Evolutionary conservation across 1,140 invertebrate species (phyloP).

Genomic region (Diprion similis): DNA sequence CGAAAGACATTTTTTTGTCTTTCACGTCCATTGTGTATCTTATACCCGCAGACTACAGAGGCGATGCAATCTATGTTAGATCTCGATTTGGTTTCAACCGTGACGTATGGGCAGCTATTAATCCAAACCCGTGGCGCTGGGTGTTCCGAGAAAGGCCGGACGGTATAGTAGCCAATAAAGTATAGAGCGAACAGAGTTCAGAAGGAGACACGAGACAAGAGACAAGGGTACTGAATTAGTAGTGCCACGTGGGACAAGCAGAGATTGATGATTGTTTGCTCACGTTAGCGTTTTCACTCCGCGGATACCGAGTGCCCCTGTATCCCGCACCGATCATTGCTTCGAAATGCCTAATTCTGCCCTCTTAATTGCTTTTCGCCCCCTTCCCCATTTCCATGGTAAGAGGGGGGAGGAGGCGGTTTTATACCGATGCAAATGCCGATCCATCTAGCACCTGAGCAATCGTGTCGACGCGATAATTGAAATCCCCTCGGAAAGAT

Average conservation of each 20-base stretch:
- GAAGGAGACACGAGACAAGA: conserved; percentile 7
- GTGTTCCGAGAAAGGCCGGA: not conserved
- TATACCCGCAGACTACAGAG: not conserved
- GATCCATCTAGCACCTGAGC: too few species aligned
- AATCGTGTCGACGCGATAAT: too few species aligned
- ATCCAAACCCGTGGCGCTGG: not conserved
- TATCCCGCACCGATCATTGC: not conserved
- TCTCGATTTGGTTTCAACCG: conserved; percentile 2
- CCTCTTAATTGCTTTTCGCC: not conserved
- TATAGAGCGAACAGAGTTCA: conserved; percentile 2
- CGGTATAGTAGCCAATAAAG: conserved; percentile 5
- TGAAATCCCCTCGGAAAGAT: too few species aligned
- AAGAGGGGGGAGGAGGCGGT: too few species aligned
- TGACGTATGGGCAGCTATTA: not conserved
- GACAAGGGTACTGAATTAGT: conserved; percentile 7
- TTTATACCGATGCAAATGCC: too few species aligned
- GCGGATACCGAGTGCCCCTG: not conserved
- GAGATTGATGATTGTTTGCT: conserved; percentile 5
- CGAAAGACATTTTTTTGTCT: too few species aligned
- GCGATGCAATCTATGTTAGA: not conserved
- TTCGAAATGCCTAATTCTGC: not conserved
- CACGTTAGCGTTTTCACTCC: conserved; percentile 5
- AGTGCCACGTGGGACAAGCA: conserved; percentile 1
- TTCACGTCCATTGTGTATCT: not conserved
- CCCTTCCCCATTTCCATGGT: too few species aligned